Conservation (phyloP, 2,888 invertebrate species). For the Aphidius colemani region DNA sequence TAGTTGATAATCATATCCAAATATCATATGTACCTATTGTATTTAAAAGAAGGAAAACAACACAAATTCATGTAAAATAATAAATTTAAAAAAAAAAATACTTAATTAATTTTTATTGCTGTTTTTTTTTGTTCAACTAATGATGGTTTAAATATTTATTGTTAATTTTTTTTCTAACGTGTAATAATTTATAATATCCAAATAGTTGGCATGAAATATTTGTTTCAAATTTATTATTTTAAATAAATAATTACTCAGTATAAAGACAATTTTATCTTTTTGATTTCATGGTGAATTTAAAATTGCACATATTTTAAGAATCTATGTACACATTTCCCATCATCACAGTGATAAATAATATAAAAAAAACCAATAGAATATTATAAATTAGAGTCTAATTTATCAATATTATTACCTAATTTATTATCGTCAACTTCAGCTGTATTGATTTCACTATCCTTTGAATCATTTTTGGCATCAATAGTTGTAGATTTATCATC, state of each 20-base stretch:
- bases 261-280: not conserved
- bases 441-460: not conserved
- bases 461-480: not conserved
- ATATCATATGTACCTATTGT: conserved; percentile 9
- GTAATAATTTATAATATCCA: no score
- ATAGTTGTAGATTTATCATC: not conserved
- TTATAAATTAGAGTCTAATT: conserved; percentile 1
- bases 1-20: conserved; percentile 15
- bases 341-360: no score
- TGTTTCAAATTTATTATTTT: not conserved
- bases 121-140: not conserved
- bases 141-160: not conserved
- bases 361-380: not conserved
- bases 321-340: not conserved
- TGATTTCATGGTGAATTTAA: not conserved
- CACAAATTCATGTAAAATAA: not conserved
- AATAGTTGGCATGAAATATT: no score
- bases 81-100: conserved; percentile 11
- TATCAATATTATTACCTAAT: not conserved
- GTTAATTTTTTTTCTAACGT: no score
- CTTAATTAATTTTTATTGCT: conserved; percentile 3
- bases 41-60: conserved; percentile 11
- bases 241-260: not conserved
- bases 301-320: not conserved
- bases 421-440: not conserved